Conservation (phyloP, 1,140 invertebrate genomes). For the Drosophila kikkawai region DNA sequence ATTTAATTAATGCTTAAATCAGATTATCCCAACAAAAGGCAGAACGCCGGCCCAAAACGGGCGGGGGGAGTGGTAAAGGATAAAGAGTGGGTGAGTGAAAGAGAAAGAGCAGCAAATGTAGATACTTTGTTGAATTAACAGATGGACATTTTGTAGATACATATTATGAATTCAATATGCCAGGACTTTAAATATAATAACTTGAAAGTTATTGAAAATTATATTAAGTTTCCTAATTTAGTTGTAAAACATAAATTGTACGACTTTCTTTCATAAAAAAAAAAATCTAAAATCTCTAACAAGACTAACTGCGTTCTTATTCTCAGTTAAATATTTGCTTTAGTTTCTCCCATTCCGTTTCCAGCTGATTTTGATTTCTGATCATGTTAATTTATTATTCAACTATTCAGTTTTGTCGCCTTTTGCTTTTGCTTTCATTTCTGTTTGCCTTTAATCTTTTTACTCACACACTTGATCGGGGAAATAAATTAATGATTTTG, state of each 20-base stretch:
- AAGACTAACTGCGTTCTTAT: neutral
- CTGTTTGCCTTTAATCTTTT: constrained; percentile 16
- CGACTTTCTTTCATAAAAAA: neutral
- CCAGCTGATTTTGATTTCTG: constrained; percentile 28
- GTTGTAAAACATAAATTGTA: neutral
- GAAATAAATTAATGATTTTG: constrained; percentile 38
- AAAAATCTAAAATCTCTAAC: neutral
- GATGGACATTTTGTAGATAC: constrained; percentile 19
- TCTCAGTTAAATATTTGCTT: constrained; percentile 15
- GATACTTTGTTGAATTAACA: constrained; percentile 16
- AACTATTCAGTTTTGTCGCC: constrained; percentile 47
- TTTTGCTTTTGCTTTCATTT: constrained; percentile 34
- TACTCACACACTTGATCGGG: constrained; percentile 47
- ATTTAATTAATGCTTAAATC: constrained; percentile 78
- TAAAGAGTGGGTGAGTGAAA: neutral
- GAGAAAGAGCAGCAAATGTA: neutral
- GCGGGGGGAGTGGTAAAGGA: constrained; percentile 9
- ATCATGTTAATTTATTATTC: constrained; percentile 47
- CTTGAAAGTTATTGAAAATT: neutral
- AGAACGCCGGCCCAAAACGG: constrained; percentile 4
- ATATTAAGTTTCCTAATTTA: neutral
- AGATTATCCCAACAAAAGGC: constrained; percentile 71
- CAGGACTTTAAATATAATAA: neutral
- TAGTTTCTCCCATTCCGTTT: constrained; percentile 34
- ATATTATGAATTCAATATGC: neutral